Base-by-base conservation (phyloP, 2,113 vertebrate genomes). In the Oostethus manadensis region DNA sequence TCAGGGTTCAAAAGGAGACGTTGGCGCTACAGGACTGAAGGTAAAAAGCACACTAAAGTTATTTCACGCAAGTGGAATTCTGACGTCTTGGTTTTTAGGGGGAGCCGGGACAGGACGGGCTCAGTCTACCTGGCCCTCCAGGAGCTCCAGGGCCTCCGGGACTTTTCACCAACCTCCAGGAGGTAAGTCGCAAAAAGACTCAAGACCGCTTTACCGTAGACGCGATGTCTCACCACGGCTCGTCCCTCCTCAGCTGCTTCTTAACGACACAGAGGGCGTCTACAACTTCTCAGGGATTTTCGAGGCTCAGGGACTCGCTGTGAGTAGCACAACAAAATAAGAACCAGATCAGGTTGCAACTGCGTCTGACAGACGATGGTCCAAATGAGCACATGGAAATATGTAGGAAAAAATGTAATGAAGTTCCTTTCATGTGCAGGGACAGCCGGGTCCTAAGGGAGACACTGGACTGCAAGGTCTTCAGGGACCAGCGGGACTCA, bases 121-220 rank as follows among this genome's bases (percentile, higher is more conserved):
- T 60, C 16, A 86, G 90, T 66, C 60, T 89, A 7, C 66, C 89
- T 2, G 96, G 95, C 4, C 92, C 89, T 0, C 93, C 94, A 1
- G 96, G 95, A 3, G 93, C 91, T 17, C 92, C 93, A 10, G 96
- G 96, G 42, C 91, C 90, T 1, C 93, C 93, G 0, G 96, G 95
- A 57, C 81, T 83, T 18, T 4, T 89, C 1, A 57, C 91, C 64
- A 84, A 88, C 74, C 70, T 96, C 56, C 86, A 92, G 43, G 90
- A 89, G 70, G 96, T 97, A 78, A 92, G 91, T 47, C 55, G 10
- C 23, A 10, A 51, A 22, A 20, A 13, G 20, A 11, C 4, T 10
- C 10, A 1, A 33, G 35, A 20, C n/a, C 2, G 8, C 33, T 21
- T 21, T 9, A 33, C 29, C 8, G 29, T 33, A 29, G 17, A 56